Percentiles rank a stretch among this genome's conserved stretches.
Conservation (phyloP, 2,888 invertebrate genomes). For the Autographa pulchrina region DNA sequence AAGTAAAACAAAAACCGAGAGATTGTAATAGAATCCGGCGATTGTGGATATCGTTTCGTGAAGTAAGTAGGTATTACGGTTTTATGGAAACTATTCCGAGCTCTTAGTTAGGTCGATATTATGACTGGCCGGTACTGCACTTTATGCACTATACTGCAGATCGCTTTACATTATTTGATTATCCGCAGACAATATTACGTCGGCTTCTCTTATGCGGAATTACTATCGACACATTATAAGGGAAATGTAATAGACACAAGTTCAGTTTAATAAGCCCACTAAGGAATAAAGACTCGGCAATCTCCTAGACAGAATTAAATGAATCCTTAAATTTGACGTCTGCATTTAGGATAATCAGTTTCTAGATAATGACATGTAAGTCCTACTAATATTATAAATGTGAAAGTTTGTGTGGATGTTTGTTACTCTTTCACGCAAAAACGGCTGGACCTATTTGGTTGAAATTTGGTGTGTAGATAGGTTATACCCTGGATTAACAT, state of each 20-base stretch:
- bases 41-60: conserved; percentile 28
- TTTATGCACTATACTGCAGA: conserved; percentile 2
- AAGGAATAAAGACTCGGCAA: too few species aligned
- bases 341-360: too few species aligned
- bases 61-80: background rate
- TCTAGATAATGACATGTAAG: too few species aligned
- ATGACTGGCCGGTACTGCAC: background rate
- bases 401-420: too few species aligned
- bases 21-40: conserved; percentile 54
- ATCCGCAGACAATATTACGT: background rate
- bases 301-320: too few species aligned
- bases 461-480: too few species aligned
- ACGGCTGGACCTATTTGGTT: too few species aligned
- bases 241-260: background rate
- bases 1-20: conserved; percentile 57
- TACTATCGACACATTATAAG: background rate
- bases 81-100: conserved; percentile 1
- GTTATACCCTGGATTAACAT: too few species aligned
- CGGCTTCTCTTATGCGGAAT: background rate
- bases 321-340: too few species aligned
- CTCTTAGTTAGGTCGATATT: background rate
- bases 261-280: background rate
- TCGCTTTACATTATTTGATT: conserved; percentile 2
- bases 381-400: too few species aligned
- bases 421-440: too few species aligned